These are phyloP conservation scores for Palythoa grandiflora DNA, from an alignment of 92 coral and sea anemone species.

Conservation along the genomic window DNA sequence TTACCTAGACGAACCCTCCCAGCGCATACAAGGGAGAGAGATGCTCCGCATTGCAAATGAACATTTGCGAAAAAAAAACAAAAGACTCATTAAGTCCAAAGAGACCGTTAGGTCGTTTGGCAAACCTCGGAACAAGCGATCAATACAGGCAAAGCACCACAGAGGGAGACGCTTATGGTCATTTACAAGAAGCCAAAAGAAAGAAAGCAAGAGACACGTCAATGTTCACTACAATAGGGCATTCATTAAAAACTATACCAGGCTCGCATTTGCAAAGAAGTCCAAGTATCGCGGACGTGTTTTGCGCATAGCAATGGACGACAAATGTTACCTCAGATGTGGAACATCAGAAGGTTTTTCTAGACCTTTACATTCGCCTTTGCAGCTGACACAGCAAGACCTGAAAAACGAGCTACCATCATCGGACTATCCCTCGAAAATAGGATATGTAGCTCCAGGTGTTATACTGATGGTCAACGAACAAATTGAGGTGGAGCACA, in stretches of 20 bases:
- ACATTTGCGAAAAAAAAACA: too few relatives aligned
- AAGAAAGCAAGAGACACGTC: background rate
- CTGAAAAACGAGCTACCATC: slow-evolving; percentile 35
- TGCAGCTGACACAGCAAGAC: slow-evolving; percentile 46
- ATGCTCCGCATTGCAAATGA: too few relatives aligned
- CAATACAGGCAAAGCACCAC: too few relatives aligned
- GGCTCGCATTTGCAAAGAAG: slow-evolving; percentile 45
- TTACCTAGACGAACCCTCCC: too few relatives aligned
- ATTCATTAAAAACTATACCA: slow-evolving; percentile 52
- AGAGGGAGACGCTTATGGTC: background rate
- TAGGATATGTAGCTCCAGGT: slow-evolving; percentile 37
- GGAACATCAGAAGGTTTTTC: slow-evolving; percentile 66
- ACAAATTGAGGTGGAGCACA: slow-evolving; percentile 26
- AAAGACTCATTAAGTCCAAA: too few relatives aligned
- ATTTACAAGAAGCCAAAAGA: slow-evolving; percentile 6
- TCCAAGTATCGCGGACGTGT: slow-evolving; percentile 20
- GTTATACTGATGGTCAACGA: slow-evolving; percentile 41
- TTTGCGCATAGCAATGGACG: slow-evolving; percentile 16
- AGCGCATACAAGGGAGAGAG: too few relatives aligned
- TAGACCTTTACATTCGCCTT: slow-evolving; percentile 56
- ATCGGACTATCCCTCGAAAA: slow-evolving; percentile 34
- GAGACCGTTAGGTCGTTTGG: too few relatives aligned
- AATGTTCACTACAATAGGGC: slow-evolving; percentile 54
- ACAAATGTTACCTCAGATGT: slow-evolving; percentile 48
- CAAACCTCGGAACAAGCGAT: too few relatives aligned